Evolutionary conservation across 2,113 vertebrate species (phyloP).

Genomic region (Xyrauchen texanus): DNA sequence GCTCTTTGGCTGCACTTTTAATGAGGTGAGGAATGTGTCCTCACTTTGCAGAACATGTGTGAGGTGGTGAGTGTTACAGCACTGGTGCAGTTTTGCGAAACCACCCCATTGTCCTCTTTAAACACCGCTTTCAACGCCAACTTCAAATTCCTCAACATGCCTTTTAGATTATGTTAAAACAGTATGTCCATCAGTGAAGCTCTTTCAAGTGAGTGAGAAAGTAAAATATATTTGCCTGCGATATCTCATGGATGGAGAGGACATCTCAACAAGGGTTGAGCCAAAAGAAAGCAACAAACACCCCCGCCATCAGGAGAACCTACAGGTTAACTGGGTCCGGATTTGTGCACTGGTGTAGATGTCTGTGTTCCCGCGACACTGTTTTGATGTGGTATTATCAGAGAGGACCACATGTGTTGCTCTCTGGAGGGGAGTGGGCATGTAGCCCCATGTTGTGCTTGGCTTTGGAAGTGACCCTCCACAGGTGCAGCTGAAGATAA

Average conservation of each 20-base stretch:
- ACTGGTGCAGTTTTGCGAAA: conserved; percentile 33
- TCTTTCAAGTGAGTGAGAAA: conserved; percentile 22
- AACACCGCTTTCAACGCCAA: conserved; percentile 24
- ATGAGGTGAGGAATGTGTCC: conserved; percentile 66
- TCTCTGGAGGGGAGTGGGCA: conserved; percentile 30
- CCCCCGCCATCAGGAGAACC: conserved; percentile 12
- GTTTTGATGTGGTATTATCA: conserved; percentile 54
- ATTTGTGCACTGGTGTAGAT: background rate
- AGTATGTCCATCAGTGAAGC: background rate
- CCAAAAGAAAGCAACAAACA: conserved; percentile 34
- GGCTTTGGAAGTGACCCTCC: conserved; percentile 43
- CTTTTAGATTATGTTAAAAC: conserved; percentile 5
- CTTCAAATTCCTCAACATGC: conserved; percentile 19
- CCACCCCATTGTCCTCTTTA: conserved; percentile 20
- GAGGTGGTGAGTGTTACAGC: conserved; percentile 51
- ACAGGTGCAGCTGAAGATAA: conserved; percentile 54
- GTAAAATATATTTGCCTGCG: conserved; percentile 13
- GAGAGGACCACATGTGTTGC: conserved; percentile 43
- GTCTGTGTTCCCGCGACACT: conserved; percentile 23
- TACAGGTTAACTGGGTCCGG: conserved; percentile 3
- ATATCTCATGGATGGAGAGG: background rate
- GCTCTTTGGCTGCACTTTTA: conserved; percentile 54
- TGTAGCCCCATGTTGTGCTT: conserved; percentile 39
- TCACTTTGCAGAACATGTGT: conserved; percentile 56
- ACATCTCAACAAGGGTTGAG: background rate